These are phyloP conservation scores for Gisinianus flammeolus DNA, from an alignment of 2,888 invertebrate genomes.

Conservation along the genomic window DNA sequence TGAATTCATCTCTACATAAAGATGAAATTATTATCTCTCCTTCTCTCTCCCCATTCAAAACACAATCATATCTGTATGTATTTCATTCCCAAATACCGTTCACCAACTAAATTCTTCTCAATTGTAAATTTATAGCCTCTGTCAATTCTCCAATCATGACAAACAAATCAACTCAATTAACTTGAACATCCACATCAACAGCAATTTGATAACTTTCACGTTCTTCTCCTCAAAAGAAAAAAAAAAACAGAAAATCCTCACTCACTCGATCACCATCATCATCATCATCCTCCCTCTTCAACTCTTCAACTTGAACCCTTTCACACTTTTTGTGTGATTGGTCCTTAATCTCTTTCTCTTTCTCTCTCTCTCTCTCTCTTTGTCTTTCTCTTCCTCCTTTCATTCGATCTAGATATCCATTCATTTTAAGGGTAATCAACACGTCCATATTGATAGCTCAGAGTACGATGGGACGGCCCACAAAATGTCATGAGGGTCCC, in stretches of 20 bases:
- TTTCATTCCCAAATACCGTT: background rate
- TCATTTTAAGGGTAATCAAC: constrained; percentile 2
- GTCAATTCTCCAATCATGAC: constrained; percentile 31
- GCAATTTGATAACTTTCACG: constrained; percentile 27
- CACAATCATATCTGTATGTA: background rate
- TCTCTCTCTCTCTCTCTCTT: background rate
- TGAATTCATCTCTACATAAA: constrained; percentile 19
- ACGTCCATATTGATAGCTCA: too few species aligned
- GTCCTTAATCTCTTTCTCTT: background rate
- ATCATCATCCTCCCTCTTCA: background rate
- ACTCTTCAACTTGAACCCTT: background rate
- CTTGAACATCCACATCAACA: constrained; percentile 8
- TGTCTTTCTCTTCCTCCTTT: background rate
- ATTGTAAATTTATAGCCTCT: constrained; percentile 17
- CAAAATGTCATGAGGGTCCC: too few species aligned
- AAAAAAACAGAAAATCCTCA: background rate
- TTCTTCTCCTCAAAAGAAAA: background rate
- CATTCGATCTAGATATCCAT: constrained; percentile 6
- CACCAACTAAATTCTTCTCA: background rate
- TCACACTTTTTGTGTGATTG: background rate
- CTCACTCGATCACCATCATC: background rate
- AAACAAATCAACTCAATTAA: constrained; percentile 37
- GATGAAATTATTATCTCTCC: background rate
- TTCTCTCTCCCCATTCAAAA: too few species aligned
- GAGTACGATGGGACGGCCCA: too few species aligned